These are phyloP conservation scores for Hormaphis cornu DNA, from an alignment of 1,140 invertebrate genomes.

Conservation along the genomic window DNA sequence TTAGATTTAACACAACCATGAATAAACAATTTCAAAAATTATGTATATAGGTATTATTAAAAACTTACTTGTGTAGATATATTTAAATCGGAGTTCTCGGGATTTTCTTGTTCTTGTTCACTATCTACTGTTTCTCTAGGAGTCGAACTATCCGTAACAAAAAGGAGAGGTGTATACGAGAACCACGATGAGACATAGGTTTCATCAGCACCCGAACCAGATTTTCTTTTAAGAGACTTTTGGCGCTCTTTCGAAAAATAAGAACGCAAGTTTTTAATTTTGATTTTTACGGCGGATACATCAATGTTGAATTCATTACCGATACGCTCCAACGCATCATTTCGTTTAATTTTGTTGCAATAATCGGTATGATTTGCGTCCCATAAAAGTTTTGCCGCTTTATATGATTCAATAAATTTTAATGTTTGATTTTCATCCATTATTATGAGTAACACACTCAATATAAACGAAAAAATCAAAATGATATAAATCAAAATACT, in stretches of 20 bases:
- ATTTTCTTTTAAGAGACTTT: constrained; percentile 1
- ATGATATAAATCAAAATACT: not conserved
- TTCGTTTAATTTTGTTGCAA: constrained; percentile 8
- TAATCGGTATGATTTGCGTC: not conserved
- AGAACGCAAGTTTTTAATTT: constrained; percentile 13
- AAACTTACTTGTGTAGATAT: not conserved
- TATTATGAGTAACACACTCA: not conserved
- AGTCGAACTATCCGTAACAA: constrained; percentile 4
- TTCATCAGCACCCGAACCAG: constrained; percentile 6
- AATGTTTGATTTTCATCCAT: not conserved
- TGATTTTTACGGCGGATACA: constrained; percentile 6
- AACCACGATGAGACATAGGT: not conserved
- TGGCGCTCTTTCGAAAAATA: constrained; percentile 14
- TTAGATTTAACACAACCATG: not conserved
- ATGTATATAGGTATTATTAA: constrained; percentile 9
- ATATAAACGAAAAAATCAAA: not conserved
- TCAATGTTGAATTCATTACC: not conserved
- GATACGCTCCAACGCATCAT: constrained; percentile 8
- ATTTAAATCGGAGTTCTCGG: not conserved
- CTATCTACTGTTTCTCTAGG: constrained; percentile 6
- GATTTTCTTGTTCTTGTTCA: constrained; percentile 12
- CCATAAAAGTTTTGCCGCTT: not conserved
- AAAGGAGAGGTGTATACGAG: not conserved
- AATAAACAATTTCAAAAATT: constrained; percentile 7
- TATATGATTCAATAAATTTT: not conserved